These are phyloP conservation scores for Sympetrum striolatum DNA, from an alignment of 2,888 invertebrate genomes.

Conservation along the genomic window DNA sequence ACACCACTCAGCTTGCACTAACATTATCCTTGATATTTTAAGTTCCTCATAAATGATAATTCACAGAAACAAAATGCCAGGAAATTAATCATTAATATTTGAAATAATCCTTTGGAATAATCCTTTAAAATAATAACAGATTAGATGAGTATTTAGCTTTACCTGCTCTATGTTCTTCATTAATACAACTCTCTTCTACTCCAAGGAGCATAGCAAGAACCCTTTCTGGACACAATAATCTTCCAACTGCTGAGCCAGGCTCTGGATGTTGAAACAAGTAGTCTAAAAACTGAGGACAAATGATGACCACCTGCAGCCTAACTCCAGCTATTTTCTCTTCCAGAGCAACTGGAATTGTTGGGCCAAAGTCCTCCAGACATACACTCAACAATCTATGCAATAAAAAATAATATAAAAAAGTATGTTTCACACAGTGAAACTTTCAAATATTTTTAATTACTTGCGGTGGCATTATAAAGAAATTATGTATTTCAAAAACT, in stretches of 20 bases:
- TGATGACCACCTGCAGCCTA: slow-evolving; percentile 75
- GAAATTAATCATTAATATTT: not conserved
- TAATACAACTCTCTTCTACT: slow-evolving; percentile 75
- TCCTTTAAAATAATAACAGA: not conserved
- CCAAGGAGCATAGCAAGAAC: slow-evolving; percentile 83
- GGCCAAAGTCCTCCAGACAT: slow-evolving; percentile 71
- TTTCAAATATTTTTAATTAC: no score
- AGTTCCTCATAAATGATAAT: no score
- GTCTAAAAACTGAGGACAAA: slow-evolving; percentile 78
- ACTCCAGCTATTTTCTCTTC: slow-evolving; percentile 47
- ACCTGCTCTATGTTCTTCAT: slow-evolving; percentile 74
- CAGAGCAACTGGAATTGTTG: slow-evolving; percentile 45
- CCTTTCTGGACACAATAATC: slow-evolving; percentile 71
- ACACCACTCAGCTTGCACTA: no score
- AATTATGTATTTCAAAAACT: no score
- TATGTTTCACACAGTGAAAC: no score
- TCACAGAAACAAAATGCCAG: not conserved
- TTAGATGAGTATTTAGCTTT: slow-evolving; percentile 45
- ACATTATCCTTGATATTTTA: no score
- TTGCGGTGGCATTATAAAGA: no score
- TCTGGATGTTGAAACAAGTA: slow-evolving; percentile 59
- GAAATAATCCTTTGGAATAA: not conserved
- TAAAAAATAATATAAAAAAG: not conserved
- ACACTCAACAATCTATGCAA: slow-evolving; percentile 74
- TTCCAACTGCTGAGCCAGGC: slow-evolving; percentile 62